A percentile compares a stretch with the other conserved stretches of the same genome.
Conservation (phyloP, 2,888 invertebrate species). For the Thumatha senex region DNA sequence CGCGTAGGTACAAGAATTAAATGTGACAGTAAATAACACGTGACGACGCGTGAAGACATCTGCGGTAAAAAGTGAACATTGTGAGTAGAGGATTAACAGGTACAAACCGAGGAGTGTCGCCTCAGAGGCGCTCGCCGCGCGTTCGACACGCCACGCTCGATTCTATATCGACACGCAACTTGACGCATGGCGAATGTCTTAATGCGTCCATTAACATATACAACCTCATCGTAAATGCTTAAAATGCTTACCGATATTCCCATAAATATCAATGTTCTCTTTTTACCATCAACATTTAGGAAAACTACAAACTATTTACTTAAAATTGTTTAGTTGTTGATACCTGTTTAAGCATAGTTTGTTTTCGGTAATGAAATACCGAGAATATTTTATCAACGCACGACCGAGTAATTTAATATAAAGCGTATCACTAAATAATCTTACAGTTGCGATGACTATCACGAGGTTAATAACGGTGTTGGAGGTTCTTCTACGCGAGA, state of each 20-base stretch:
- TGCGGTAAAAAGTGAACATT: constrained; percentile 52
- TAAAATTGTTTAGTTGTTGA: constrained; percentile 40
- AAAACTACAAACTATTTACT: constrained; percentile 35
- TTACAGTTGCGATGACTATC: constrained; percentile 76
- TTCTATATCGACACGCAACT: constrained; percentile 72
- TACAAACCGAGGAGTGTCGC: constrained; percentile 36
- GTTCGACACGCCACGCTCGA: constrained; percentile 47
- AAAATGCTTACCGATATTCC: constrained; percentile 43
- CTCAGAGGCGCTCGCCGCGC: constrained; percentile 24
- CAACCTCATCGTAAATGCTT: constrained; percentile 48
- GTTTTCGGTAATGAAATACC: constrained; percentile 82
- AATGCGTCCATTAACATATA: constrained; percentile 64
- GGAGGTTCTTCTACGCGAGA: constrained; percentile 73
- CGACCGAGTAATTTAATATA: constrained; percentile 84
- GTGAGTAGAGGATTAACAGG: constrained; percentile 57
- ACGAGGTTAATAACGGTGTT: constrained; percentile 80
- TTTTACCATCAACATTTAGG: constrained; percentile 33
- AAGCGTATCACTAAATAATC: constrained; percentile 83
- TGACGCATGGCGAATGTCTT: constrained; percentile 63
- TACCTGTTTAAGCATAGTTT: constrained; percentile 74
- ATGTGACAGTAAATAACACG: constrained; percentile 56
- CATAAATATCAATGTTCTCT: constrained; percentile 36
- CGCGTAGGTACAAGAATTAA: constrained; percentile 42
- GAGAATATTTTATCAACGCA: constrained; percentile 81
- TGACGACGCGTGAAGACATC: constrained; percentile 43